Base-by-base conservation (phyloP, 2,113 vertebrate species). In the Psittacara wagleri region DNA sequence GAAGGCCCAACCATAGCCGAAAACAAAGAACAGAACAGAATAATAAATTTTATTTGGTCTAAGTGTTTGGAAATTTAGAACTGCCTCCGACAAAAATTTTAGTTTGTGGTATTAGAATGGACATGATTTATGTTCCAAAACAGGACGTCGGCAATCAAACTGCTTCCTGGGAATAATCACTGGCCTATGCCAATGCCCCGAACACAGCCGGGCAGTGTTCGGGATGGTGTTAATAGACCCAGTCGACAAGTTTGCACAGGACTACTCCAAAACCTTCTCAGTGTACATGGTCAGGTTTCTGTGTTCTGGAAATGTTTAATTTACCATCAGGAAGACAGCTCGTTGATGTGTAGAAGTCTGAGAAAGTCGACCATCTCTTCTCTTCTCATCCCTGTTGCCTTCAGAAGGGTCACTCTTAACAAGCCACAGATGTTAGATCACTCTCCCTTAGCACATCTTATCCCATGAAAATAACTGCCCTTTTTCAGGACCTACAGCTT, bases 281-380 rank as follows among this genome's bases (percentile, higher is more conserved):
- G 27, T 12, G 14, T 43, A 37, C 2, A 4, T 15, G 12, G 15
- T 23, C 55, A 66, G 23, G 10, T 75, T 64, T 83, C 78, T 81
- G 11, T 57, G 17, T 41, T 41, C 49, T 81, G 63, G 43, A 63
- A 80, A 51, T 27, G 16, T 59, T 80, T 75, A 31, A 70, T 80
- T 70, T 81, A 43, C n/a, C 23, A 48, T 17, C 66, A 86, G 41
- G 33, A 83, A 67, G 46, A 49, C 35, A 67, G 22, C 5, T 0
- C 0, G 44, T 59, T 0, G 0, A 17, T 3, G 7, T 59, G 29
- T 33, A 51, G 27, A 80, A 72, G 64, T 28, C 17, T 46, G 18
- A 72, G 57, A 66, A 76, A 88, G 29, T 20, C 0, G 0, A 6
- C 37, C 41, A 6, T 41, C 28, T 91, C 35, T 28, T 49, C 52